Evolutionary conservation across 2,797 vertebrate genomes (phyloP).

Genomic region (Manis crassicaudata): DNA sequence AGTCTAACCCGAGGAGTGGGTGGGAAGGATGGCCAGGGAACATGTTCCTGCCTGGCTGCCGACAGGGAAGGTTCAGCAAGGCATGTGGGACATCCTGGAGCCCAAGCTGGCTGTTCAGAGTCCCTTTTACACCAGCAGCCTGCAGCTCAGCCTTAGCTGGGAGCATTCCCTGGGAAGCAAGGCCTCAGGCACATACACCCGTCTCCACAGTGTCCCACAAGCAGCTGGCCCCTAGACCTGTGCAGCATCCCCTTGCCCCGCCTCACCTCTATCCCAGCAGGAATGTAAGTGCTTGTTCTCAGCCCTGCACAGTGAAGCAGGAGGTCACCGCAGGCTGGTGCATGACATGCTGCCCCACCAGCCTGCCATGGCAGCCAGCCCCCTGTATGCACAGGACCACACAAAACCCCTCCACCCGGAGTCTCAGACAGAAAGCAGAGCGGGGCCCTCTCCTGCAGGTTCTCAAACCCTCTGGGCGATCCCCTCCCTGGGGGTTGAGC

Average conservation of each 20-base stretch:
- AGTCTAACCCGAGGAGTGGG: neutral
- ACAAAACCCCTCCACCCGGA: neutral
- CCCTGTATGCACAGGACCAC: fast-evolving
- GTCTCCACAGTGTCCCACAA: too few species aligned
- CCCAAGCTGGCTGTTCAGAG: neutral
- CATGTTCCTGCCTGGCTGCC: fast-evolving
- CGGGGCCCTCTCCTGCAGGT: neutral
- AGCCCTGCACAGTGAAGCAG: neutral
- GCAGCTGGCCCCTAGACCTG: neutral
- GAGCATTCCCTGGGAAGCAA: neutral
- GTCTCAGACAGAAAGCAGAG: neutral
- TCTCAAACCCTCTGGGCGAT: neutral
- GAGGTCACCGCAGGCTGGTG: neutral
- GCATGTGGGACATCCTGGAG: neutral
- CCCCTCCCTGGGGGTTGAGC: neutral
- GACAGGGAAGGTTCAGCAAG: neutral
- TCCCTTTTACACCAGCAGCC: neutral
- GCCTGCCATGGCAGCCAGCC: fast-evolving
- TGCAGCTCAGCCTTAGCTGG: neutral
- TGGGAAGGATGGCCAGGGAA: fast-evolving
- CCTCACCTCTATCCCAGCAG: neutral
- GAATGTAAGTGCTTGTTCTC: too few species aligned
- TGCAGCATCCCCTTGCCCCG: neutral
- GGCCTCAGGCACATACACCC: neutral
- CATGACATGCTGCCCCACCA: fast-evolving